A percentile compares a stretch with the other conserved stretches of the same genome.
phyloP scores from a whole-genome alignment of 1,140 invertebrate genomes.

The Sinella curviseta region DNA sequence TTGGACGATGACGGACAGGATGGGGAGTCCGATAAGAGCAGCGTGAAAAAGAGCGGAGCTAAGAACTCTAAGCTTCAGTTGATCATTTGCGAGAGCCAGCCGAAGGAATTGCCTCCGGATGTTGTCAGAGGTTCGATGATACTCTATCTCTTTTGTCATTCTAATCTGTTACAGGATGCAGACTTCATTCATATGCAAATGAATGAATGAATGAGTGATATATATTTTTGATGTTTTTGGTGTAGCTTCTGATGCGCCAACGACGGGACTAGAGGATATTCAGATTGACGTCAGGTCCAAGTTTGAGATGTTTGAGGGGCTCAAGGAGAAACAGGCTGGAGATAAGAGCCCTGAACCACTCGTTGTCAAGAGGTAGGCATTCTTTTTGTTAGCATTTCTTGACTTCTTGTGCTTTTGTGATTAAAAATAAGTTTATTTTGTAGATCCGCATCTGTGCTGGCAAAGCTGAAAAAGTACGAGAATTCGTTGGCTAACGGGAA shows the following conservation, averaged over 20 bases:
- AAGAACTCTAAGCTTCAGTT: conserved; percentile 65
- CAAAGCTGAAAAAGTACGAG: conserved; percentile 51
- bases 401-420: not conserved
- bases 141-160: conserved; percentile 30
- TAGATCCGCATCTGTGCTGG: conserved; percentile 31
- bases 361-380: not conserved
- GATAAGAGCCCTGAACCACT: not conserved
- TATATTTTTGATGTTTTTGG: not conserved
- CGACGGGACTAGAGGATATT: conserved; percentile 80
- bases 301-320: conserved; percentile 80
- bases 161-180: too few species aligned
- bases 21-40: conserved; percentile 64
- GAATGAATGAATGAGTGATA: not conserved
- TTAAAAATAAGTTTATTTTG: too few species aligned
- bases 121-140: conserved; percentile 78
- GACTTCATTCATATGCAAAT: conserved; percentile 10
- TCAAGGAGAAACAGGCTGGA: conserved; percentile 29
- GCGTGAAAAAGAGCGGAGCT: conserved; percentile 51
- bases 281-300: conserved; percentile 79
- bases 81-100: conserved; percentile 88
- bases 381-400: not conserved
- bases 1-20: conserved; percentile 58
- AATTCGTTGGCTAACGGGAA: conserved; percentile 56
- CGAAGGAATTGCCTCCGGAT: conserved; percentile 81
- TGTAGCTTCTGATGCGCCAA: conserved; percentile 81